Evolutionary conservation across 2,888 invertebrate species (phyloP).

Genomic region (Morpho achilles): DNA sequence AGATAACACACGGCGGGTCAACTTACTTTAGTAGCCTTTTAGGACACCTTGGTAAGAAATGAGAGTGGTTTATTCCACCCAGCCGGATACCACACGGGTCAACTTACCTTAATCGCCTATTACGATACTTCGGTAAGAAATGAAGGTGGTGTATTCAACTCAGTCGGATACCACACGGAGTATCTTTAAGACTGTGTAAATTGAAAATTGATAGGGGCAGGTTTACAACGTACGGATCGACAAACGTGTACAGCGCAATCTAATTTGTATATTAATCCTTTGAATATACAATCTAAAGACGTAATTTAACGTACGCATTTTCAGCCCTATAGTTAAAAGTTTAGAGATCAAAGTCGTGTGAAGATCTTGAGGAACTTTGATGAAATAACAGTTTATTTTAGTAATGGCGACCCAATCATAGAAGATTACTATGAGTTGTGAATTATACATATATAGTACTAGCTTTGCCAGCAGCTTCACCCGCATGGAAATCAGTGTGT

Average conservation of each 20-base stretch:
- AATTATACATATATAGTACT: too few relatives aligned
- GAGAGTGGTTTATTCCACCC: too few relatives aligned
- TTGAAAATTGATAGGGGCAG: constrained; percentile 7
- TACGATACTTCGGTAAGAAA: too few relatives aligned
- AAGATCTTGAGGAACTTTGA: not conserved
- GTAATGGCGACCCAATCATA: not conserved
- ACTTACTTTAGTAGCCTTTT: too few relatives aligned
- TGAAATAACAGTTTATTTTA: not conserved
- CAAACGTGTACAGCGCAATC: constrained; percentile 13
- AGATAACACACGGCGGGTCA: too few relatives aligned
- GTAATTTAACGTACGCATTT: not conserved
- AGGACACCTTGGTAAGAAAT: too few relatives aligned
- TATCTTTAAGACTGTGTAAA: constrained; percentile 4
- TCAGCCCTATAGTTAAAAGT: not conserved
- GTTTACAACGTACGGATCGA: not conserved
- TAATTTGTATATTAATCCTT: constrained; percentile 21
- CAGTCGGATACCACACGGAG: not conserved
- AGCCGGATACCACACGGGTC: too few relatives aligned
- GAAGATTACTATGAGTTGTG: not conserved
- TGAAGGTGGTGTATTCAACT: too few relatives aligned
- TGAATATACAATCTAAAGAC: constrained; percentile 1
- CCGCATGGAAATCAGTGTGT: too few relatives aligned
- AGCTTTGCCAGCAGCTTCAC: too few relatives aligned
- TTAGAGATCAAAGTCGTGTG: constrained; percentile 2
- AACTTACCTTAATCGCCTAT: too few relatives aligned